Conservation (phyloP, 2,797 vertebrate genomes). For the Chromis chromis region DNA sequence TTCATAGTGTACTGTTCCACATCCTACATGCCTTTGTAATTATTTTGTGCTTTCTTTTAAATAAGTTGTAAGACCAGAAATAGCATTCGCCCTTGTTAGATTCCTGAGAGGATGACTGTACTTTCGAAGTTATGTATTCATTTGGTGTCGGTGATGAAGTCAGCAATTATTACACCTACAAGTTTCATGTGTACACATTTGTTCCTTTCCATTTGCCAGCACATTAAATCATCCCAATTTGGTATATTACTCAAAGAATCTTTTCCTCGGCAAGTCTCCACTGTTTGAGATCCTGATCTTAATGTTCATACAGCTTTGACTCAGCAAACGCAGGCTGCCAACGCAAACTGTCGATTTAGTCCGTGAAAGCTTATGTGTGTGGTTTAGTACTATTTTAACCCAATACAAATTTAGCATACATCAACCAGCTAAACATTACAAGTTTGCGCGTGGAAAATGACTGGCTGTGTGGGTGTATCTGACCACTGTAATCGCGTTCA, state of each 20-base stretch:
- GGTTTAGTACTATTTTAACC: slow-evolving; percentile 7
- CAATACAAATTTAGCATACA: neutral
- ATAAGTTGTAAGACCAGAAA: slow-evolving; percentile 28
- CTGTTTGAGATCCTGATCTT: slow-evolving; percentile 48
- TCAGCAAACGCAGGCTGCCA: slow-evolving; percentile 58
- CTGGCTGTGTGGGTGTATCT: neutral
- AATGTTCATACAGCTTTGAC: slow-evolving; percentile 60
- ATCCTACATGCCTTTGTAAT: slow-evolving; percentile 9
- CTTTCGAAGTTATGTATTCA: slow-evolving; percentile 4
- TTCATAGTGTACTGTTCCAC: neutral
- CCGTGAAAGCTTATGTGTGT: slow-evolving; percentile 10
- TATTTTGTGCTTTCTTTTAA: slow-evolving; percentile 7
- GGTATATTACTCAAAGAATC: slow-evolving; percentile 50
- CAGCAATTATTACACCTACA: slow-evolving; percentile 53
- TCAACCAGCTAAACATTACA: slow-evolving; percentile 7
- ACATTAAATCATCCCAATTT: slow-evolving; percentile 65
- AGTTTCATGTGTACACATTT: slow-evolving; percentile 57
- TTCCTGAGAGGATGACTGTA: slow-evolving; percentile 34
- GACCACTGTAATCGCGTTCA: neutral
- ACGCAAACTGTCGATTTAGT: slow-evolving; percentile 29
- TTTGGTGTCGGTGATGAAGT: slow-evolving; percentile 35
- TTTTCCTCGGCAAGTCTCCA: slow-evolving; percentile 17
- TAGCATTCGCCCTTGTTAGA: slow-evolving; percentile 13
- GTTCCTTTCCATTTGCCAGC: slow-evolving; percentile 70
- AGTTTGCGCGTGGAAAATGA: slow-evolving; percentile 14